Evolutionary conservation across 1,140 invertebrate genomes (phyloP).

Genomic region (Vanessa tameamea): DNA sequence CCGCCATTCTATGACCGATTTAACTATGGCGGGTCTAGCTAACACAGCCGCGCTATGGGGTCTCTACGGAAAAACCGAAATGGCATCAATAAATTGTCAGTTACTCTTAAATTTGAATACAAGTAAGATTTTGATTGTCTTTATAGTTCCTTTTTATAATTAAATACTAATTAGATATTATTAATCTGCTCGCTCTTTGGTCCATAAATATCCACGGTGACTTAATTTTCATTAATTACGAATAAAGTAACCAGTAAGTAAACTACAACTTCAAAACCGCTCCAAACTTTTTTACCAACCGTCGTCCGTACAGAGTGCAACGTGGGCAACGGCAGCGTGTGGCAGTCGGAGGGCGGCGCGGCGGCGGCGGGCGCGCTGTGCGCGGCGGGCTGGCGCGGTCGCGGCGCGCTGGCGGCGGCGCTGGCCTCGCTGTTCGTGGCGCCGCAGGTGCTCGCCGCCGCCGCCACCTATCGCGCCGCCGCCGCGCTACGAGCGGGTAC

Average conservation of each 20-base stretch:
- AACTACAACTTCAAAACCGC: too few species aligned
- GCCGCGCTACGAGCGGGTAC: conserved; percentile 48
- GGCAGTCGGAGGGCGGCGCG: conserved; percentile 45
- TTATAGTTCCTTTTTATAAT: background rate
- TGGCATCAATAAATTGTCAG: conserved; percentile 89
- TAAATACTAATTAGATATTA: too few species aligned
- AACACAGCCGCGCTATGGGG: conserved; percentile 92
- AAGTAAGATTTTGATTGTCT: conserved; percentile 52
- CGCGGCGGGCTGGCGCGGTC: conserved; percentile 58
- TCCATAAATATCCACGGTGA: too few species aligned
- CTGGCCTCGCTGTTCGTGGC: conserved; percentile 47
- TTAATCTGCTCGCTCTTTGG: too few species aligned
- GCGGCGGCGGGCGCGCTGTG: conserved; percentile 47
- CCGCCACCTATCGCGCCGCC: conserved; percentile 40
- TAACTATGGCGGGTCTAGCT: conserved; percentile 88
- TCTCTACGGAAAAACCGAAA: conserved; percentile 92
- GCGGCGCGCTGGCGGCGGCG: conserved; percentile 43
- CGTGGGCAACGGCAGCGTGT: conserved; percentile 52
- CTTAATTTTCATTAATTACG: too few species aligned
- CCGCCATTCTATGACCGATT: conserved; percentile 90
- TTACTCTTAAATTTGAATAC: conserved; percentile 88
- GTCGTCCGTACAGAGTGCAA: conserved; percentile 45
- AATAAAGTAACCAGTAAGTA: too few species aligned
- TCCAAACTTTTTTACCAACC: background rate
- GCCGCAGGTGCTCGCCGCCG: conserved; percentile 42